Base-by-base conservation (phyloP, 1,140 invertebrate species). In the Scaptomyza hsui region DNA sequence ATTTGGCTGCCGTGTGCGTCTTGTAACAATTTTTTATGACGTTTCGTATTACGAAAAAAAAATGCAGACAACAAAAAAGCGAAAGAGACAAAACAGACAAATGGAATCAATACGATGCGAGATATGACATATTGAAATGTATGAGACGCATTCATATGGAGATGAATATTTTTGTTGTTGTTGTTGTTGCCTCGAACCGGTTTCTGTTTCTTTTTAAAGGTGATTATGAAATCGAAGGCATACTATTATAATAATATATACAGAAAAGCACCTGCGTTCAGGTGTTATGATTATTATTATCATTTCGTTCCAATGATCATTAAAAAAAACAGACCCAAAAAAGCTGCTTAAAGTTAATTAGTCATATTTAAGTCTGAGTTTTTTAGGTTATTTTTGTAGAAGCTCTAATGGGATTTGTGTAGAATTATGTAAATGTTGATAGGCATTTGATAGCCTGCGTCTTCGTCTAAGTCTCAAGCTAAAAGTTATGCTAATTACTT, bases 351-450 rank as follows among this genome's bases (percentile, higher is more conserved):
- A 86, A 69, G 55, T 86, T 83, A 83, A 83, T 83, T 83, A 83
- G 80, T 86, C 81, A 79, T 80, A 80, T 79, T 72, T 72, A 39
- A 56, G 47, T 44, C 13, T 59, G 47, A 32, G 41, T 63, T 13
- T 51, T 44, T 24, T 12, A 24, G 16, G 35, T 47, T 48, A 65
- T 61, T 65, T 67, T 67, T 78, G 52, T 53, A 37, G 42, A 6
- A 6, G 42, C 64, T 79, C 81, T 85, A 85, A 85, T 85, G 81
- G 77, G 60, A 67, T 73, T 85, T 85, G 76, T 80, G 77, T 85
- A 67, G 80, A 86, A 85, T 85, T 85, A 85, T 85, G 80, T 67
- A 85, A 85, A 85, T 85, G 72, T 56, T 85, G 73, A 85, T 85
- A 80, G 80, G 61, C 72, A 77, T 82, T 82, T 82, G 75, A 83